phyloP scores from a whole-genome alignment of 2,888 invertebrate genomes.

The Phyto melanocephala region DNA sequence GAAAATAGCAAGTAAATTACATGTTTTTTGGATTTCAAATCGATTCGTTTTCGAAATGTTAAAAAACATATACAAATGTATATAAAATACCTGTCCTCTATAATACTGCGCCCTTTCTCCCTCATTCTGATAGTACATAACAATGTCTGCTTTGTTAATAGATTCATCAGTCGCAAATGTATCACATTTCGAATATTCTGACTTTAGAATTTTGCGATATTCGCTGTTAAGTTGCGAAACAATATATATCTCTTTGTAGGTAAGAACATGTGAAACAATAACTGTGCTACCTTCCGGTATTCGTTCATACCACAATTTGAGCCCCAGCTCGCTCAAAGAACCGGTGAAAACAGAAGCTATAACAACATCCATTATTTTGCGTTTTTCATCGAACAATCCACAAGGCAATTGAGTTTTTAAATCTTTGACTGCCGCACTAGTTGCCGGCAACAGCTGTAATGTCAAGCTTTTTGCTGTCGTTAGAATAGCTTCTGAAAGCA shows the following conservation, averaged over 20 bases:
- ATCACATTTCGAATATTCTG: conserved; percentile 62
- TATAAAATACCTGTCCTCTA: conserved; percentile 42
- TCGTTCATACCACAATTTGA: conserved; percentile 66
- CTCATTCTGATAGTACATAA: conserved; percentile 30
- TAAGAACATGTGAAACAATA: conserved; percentile 60
- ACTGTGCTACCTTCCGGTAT: conserved; percentile 60
- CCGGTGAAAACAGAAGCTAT: conserved; percentile 64
- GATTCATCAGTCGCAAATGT: conserved; percentile 10
- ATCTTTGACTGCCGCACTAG: conserved; percentile 16
- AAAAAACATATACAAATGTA: too few relatives aligned
- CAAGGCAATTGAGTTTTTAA: conserved; percentile 43
- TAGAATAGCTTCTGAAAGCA: conserved; percentile 56
- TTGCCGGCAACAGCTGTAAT: conserved; percentile 43
- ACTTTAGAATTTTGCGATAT: conserved; percentile 61
- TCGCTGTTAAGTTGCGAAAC: conserved; percentile 53
- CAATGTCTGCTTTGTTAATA: conserved; percentile 58
- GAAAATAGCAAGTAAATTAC: too few relatives aligned
- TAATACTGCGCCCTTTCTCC: not conserved
- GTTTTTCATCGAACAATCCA: conserved; percentile 41
- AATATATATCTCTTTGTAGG: conserved; percentile 67
- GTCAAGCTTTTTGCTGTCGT: conserved; percentile 37
- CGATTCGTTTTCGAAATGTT: too few relatives aligned
- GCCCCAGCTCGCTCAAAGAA: conserved; percentile 50
- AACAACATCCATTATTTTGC: conserved; percentile 62
- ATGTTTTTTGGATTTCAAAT: too few relatives aligned